A percentile compares a stretch with the other conserved stretches of the same genome.
phyloP scores from a whole-genome alignment of 2,888 invertebrate species.

The Trachelus troglodyta region DNA sequence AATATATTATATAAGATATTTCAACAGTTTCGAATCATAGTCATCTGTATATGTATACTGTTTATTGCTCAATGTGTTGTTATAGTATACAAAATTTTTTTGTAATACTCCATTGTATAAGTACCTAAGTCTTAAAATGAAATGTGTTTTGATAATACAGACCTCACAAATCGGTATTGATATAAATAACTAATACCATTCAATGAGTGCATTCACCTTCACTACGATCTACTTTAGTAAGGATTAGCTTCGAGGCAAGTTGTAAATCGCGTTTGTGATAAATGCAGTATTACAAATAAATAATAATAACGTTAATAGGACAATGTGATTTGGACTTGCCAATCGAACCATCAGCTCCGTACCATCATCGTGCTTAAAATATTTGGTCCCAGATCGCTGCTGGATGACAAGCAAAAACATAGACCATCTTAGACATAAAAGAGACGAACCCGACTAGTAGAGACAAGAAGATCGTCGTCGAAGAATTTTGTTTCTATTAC shows the following conservation, averaged over 20 bases:
- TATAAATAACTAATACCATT: background rate
- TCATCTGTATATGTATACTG: constrained; percentile 7
- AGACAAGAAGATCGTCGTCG: constrained; percentile 93
- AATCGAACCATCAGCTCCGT: background rate
- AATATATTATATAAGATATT: background rate
- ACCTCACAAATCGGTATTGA: background rate
- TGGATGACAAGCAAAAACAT: constrained; percentile 2
- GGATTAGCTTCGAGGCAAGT: background rate
- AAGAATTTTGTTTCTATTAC: constrained; percentile 97
- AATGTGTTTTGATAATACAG: background rate
- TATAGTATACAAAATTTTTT: constrained; percentile 42
- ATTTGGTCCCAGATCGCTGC: constrained; percentile 19
- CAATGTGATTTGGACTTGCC: background rate
- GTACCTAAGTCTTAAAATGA: background rate
- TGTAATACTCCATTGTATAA: constrained; percentile 2
- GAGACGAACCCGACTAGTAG: constrained; percentile 93
- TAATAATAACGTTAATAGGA: background rate
- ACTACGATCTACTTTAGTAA: background rate
- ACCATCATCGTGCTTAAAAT: background rate
- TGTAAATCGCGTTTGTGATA: background rate
- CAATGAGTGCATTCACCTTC: background rate
- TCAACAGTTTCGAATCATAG: background rate
- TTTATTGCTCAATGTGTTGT: constrained; percentile 36
- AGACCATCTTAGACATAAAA: constrained; percentile 83
- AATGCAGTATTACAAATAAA: background rate